Percentiles rank a stretch among this genome's conserved stretches.
These are phyloP conservation scores for Glandiceps talaboti DNA, from an alignment of 53 echinoderm and acorn worm species.

Conservation along the genomic window DNA sequence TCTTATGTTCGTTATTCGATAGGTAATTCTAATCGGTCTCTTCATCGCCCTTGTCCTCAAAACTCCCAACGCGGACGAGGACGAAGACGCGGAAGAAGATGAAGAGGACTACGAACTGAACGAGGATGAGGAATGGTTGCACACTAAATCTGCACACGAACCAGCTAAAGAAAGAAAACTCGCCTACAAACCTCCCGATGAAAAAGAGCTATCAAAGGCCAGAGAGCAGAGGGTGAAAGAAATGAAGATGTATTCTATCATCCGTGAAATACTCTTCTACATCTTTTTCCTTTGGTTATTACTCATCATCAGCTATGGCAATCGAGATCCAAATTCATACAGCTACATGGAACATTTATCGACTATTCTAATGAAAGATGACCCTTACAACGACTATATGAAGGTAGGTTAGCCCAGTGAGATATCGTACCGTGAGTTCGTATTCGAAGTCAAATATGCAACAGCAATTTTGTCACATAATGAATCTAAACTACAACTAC, in stretches of 20 bases:
- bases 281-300: constrained; percentile 66
- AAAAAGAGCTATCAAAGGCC: constrained; percentile 38
- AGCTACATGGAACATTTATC: not conserved
- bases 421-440: too few species aligned
- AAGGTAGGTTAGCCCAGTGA: too few species aligned
- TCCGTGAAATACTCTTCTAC: constrained; percentile 81
- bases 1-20: not conserved
- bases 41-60: constrained; percentile 65
- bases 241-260: constrained; percentile 73
- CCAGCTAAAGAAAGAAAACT: constrained; percentile 18
- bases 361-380: not conserved
- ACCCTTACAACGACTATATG: too few species aligned
- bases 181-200: constrained; percentile 60
- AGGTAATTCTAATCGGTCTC: constrained; percentile 64
- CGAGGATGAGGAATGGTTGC: constrained; percentile 81
- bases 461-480: too few species aligned
- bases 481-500: too few species aligned
- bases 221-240: constrained; percentile 78
- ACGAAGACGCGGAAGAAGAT: constrained; percentile 58
- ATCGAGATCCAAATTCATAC: constrained; percentile 43
- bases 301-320: constrained; percentile 69
- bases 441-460: too few species aligned
- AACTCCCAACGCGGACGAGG: constrained; percentile 74
- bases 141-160: constrained; percentile 12
- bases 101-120: constrained; percentile 40